phyloP scores from a whole-genome alignment of 2,888 invertebrate genomes.

The Pristionchus mayeri region DNA sequence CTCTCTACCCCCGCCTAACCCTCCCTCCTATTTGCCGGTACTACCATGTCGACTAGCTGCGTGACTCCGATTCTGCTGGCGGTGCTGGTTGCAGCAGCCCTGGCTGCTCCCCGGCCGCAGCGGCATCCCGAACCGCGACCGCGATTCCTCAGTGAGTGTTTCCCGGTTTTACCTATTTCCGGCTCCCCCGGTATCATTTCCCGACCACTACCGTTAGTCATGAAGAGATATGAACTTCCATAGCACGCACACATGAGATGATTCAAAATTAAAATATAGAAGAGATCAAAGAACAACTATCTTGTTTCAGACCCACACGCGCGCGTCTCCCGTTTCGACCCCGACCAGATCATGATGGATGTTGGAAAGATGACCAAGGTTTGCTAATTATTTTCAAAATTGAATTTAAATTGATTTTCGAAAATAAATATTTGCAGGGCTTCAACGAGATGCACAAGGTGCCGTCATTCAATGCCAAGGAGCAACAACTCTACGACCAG shows the following conservation, averaged over 20 bases:
- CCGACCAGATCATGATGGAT: conserved; percentile 42
- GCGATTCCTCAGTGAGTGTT: conserved; percentile 3
- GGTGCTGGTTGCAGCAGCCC: not conserved
- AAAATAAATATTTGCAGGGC: not conserved
- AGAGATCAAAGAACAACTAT: not conserved
- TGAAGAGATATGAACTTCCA: too few relatives aligned
- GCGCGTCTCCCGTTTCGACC: conserved; percentile 48
- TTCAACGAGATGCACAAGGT: conserved; percentile 15
- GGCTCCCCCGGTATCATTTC: too few relatives aligned
- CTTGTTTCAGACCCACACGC: not conserved
- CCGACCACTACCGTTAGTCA: too few relatives aligned
- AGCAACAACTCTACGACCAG: conserved; percentile 33
- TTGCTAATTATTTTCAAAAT: not conserved
- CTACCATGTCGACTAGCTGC: not conserved
- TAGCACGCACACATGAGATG: not conserved
- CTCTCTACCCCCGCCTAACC: not conserved
- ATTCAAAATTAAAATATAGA: not conserved
- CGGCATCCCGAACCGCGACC: not conserved
- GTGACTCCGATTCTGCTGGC: not conserved
- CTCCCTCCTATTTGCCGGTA: not conserved
- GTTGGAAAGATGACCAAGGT: conserved; percentile 38
- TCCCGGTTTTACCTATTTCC: too few relatives aligned
- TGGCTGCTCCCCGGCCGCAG: not conserved
- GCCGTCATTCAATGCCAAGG: conserved; percentile 27
- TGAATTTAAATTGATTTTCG: not conserved